Conservation (phyloP, 2,888 invertebrate genomes). For the Nemotelus nigrinus region DNA sequence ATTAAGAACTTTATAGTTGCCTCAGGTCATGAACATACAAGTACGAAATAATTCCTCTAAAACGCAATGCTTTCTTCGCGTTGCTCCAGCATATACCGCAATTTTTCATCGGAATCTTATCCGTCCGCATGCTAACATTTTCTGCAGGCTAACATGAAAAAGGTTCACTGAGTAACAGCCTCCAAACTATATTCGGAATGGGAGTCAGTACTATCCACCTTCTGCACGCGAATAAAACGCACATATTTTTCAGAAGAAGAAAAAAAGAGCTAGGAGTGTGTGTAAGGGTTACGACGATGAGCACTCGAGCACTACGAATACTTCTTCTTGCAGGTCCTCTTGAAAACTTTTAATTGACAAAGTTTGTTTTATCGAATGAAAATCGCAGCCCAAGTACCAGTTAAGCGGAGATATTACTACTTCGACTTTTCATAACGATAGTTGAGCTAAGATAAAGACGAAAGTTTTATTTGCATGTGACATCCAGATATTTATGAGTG, state of each 20-base stretch:
- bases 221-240: background rate
- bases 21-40: no score
- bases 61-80: background rate
- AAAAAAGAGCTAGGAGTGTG: background rate
- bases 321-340: background rate
- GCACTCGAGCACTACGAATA: background rate
- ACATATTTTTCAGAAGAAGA: background rate
- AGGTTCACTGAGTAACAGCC: background rate
- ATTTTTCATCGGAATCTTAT: background rate
- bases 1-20: background rate
- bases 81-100: background rate
- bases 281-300: background rate
- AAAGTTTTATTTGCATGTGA: constrained; percentile 19
- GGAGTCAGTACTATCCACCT: background rate
- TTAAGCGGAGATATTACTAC: background rate
- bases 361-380: constrained; percentile 8
- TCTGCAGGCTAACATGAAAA: background rate
- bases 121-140: background rate
- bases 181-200: background rate
- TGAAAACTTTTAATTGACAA: constrained; percentile 22
- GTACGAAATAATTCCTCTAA: background rate
- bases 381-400: constrained; percentile 1
- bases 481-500: background rate
- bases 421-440: constrained; percentile 2
- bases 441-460: background rate